These are phyloP conservation scores for Pammene aurita DNA, from an alignment of 2,888 invertebrate genomes.

Conservation along the genomic window DNA sequence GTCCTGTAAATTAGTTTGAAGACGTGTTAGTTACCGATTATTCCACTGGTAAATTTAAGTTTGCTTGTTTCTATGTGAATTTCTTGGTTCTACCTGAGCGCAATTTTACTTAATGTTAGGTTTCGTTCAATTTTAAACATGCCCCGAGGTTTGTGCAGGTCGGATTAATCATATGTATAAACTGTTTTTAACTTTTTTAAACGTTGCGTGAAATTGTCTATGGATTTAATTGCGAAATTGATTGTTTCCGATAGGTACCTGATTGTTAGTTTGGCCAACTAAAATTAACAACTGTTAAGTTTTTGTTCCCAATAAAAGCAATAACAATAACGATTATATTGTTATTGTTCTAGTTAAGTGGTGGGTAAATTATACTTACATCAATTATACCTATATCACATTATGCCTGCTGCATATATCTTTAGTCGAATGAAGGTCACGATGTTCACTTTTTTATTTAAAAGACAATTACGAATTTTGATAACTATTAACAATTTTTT, in stretches of 20 bases:
- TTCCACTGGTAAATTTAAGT: constrained; percentile 39
- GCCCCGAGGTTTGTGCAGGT: constrained; percentile 45
- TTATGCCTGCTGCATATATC: too few relatives aligned
- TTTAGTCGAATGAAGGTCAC: too few relatives aligned
- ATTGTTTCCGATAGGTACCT: constrained; percentile 37
- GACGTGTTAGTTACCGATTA: constrained; percentile 18
- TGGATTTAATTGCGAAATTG: constrained; percentile 42
- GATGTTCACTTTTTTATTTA: too few relatives aligned
- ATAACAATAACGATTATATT: constrained; percentile 21
- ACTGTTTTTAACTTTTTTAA: constrained; percentile 33
- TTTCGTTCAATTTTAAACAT: constrained; percentile 45
- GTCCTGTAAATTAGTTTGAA: neutral
- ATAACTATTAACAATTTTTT: too few relatives aligned
- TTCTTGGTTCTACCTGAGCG: constrained; percentile 61
- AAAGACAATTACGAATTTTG: too few relatives aligned
- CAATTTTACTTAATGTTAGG: constrained; percentile 48
- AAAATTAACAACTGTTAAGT: constrained; percentile 27
- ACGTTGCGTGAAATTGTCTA: constrained; percentile 35
- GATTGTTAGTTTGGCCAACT: constrained; percentile 18
- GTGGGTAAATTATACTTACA: too few relatives aligned
- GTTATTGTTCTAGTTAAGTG: constrained; percentile 10
- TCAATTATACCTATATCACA: too few relatives aligned
- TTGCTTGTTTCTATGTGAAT: constrained; percentile 52
- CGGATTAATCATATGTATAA: constrained; percentile 35
- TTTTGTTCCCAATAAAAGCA: constrained; percentile 13